Evolutionary conservation across 2,888 invertebrate genomes (phyloP), one percentile per base, ranked within the genome.

Genomic region (Operophtera brumata): DNA sequence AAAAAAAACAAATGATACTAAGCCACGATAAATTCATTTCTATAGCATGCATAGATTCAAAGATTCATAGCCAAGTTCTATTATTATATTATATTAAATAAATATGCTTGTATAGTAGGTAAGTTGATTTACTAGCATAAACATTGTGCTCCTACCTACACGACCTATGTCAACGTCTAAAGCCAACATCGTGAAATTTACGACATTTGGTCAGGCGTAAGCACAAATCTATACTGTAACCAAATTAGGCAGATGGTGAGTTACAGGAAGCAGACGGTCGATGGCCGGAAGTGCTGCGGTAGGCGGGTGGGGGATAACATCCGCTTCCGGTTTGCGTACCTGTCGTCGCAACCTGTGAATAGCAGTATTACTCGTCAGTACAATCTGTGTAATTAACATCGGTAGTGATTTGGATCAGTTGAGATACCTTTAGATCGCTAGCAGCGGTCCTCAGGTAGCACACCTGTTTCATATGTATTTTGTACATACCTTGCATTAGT

Each of bases 221-320:
- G 4, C 14, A 48, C 45, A 45, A 45, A 28, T 41, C 26, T 20
- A 30, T 20, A 36, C n/a, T 53, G 35, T 41, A 59, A 49, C 49
- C 57, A 51, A 50, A 54, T 54, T 62, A 63, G 66, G 37, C 47
- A 47, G 50, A 51, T 51, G 43, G 35, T 64, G 47, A 54, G 59
- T 47, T 62, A 56, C 72, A 71, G 71, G 77, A 77, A 70, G 71
- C 66, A 65, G 65, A 65, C 63, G 65, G 67, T 65, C 62, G 61
- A 54, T 48, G 41, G 49, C 56, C 69, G 78, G 78, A 78, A 65
- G 70, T 63, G 67, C 62, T 58, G 44, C 47, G 34, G 52, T 41
- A 47, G 63, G 63, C 63, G 68, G 69, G 70, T 65, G 64, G 65
- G 65, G 67, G 64, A 70, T 71, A 71, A 70, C 73, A 72, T 75